Evolutionary conservation across 1,140 invertebrate species (phyloP), one percentile per base, ranked within the genome.

Genomic region (Eubasilissa regina): DNA sequence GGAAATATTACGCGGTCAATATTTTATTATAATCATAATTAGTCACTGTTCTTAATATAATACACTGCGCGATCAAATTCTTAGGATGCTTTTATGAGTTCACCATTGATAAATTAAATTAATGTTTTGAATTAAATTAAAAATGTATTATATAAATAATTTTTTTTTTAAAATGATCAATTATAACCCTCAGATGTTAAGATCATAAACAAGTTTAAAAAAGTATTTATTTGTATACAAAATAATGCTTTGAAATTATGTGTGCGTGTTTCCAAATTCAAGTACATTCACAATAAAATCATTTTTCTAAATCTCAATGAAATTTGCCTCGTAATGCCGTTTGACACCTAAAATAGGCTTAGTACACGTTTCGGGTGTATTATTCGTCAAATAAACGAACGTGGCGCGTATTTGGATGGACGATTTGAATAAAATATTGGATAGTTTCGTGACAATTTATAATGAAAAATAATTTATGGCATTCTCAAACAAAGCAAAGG

Each of bases 381-480:
- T 70, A 70, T 25, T 70, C 45, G 47, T 17, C 17, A 11, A 11
- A 70, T 51, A 51, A 70, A 48, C 21, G 35, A 43, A 45, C 19
- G 62, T 66, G 25, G 11, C 51, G 21, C 19, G 66, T 70, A 51
- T 70, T 70, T 25, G 17, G 12, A 53, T 13, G 66, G 66, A 70
- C 66, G 48, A 70, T 70, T 70, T 48, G 47, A 70, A 70, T 70
- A 70, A 70, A 70, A 70, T 64, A 80, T 82, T 75, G 78, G 60
- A 78, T 75, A 73, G 70, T 79, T 80, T 66, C 81, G 81, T 82
- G 81, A 78, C 79, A 82, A 78, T 70, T 64, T 64, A 82, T 75
- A 82, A 82, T 80, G 72, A 82, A 80, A 78, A 82, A 82, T 77
- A 78, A 82, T 78, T 82, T 80, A 82, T 75, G 81, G 75, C 70